Base-by-base conservation (phyloP, 2,113 vertebrate genomes). In the Butastur rufipennis region DNA sequence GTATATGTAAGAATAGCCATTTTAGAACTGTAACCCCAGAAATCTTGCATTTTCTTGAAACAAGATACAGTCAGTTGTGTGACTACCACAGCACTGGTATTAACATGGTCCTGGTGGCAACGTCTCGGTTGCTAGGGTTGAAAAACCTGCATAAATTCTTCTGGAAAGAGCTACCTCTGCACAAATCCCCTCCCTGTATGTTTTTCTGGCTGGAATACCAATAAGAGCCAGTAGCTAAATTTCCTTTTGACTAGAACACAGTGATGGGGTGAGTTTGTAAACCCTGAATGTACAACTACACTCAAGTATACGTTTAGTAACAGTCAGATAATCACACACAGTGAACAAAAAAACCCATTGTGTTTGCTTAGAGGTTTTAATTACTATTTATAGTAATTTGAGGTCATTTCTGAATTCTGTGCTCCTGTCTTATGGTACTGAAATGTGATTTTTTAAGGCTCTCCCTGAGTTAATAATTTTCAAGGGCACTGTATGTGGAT, bases 111-210 rank as follows among this genome's bases (percentile, higher is more conserved):
- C 22, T 70, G n/a, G 17, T 62, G 38, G 25, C 34, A 83, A 36
- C 0, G 2, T 4, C 21, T 83, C 1, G 0, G 36, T 42, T 84
- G 26, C 40, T 84, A 78, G 59, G 43, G 26, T 74, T 52, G 52
- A 68, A 87, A 95, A 88, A 78, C 3, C 16, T 34, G 29, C 11
- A 80, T 32, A 58, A 94, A 63, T 47, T 92, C n/a, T 75, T 70
- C 59, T 71, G 66, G 29, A 75, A 94, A 61, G 47, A 61, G 34
- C 5, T 75, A 36, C 9, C 81, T 59, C 25, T 75, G 14, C 43
- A 66, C 21, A 5, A 93, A 58, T 70, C 22, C 13, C 6, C 14
- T 61, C n/a, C 29, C 10, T 34, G 1, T 42, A 5, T 29, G 32
- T 80, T 83, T 77, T 82, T 36, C 18, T 11, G 2, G 1, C 20